Evolutionary conservation across 2,113 vertebrate species (phyloP).

Genomic region (Ovibos moschatus): DNA sequence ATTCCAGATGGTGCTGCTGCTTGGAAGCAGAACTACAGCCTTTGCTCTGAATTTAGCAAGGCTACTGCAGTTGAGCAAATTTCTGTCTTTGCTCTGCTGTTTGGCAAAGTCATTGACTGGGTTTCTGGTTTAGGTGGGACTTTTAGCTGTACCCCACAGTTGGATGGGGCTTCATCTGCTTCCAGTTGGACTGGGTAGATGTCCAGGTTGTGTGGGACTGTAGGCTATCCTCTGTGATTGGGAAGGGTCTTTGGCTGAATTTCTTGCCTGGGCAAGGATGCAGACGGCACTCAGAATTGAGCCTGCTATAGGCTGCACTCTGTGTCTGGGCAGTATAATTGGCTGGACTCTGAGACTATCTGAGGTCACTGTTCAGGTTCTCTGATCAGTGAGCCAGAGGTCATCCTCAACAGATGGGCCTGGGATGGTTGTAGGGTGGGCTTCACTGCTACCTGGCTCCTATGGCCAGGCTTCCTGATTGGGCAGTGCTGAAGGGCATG

Average conservation of each 20-base stretch:
- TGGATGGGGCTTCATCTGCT: not conserved
- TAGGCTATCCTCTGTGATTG: not conserved
- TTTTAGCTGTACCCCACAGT: not conserved
- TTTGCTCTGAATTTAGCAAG: not conserved
- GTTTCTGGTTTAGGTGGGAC: not conserved
- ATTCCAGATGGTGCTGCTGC: not conserved
- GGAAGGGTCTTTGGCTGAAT: not conserved
- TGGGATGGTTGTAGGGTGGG: not conserved
- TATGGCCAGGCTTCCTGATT: not conserved
- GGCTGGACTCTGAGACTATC: not conserved
- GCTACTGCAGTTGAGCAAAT: not conserved
- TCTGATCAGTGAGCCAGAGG: not conserved
- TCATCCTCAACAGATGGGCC: not conserved
- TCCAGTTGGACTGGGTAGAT: not conserved
- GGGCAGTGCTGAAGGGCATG: not conserved
- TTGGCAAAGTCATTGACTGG: not conserved
- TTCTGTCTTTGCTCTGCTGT: not conserved
- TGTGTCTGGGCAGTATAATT: not conserved
- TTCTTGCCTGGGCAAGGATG: not conserved
- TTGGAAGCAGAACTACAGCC: not conserved
- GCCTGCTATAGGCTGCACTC: not conserved
- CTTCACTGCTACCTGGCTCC: not conserved
- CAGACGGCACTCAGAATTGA: not conserved
- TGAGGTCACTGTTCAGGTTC: not conserved
- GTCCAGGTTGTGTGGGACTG: not conserved